Percentiles rank a stretch among this genome's conserved stretches.
phyloP scores from a whole-genome alignment of 2,113 vertebrate genomes.

The Catharus fuscescens region DNA sequence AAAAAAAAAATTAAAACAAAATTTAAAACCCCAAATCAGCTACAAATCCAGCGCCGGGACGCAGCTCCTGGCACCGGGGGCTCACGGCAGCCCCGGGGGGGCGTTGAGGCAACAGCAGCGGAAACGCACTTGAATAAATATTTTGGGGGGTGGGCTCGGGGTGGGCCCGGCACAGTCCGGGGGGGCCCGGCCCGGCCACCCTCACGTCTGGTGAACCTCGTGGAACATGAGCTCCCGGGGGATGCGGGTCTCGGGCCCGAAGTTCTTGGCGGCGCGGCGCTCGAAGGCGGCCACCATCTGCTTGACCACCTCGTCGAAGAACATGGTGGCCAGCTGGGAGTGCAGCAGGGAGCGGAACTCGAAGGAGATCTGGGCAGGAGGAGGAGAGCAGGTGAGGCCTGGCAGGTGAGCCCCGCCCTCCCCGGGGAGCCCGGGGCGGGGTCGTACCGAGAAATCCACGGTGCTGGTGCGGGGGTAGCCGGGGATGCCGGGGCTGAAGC shows the following conservation, averaged over 20 bases:
- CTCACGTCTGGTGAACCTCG: conserved; percentile 91
- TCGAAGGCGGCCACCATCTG: conserved; percentile 93
- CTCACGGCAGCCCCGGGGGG: not conserved
- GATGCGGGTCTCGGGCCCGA: conserved; percentile 90
- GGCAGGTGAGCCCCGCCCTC: not conserved
- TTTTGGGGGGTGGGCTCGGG: not conserved
- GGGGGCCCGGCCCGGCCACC: not conserved
- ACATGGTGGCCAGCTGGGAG: conserved; percentile 91
- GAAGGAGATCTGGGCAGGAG: conserved; percentile 86
- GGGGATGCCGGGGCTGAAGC: conserved; percentile 93
- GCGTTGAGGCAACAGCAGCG: not conserved
- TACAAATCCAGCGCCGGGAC: not conserved
- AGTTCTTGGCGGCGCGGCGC: conserved; percentile 83
- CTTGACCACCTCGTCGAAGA: conserved; percentile 96
- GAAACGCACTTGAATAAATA: conserved; percentile 70
- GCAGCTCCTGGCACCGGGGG: not conserved
- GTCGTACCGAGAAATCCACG: conserved; percentile 87
- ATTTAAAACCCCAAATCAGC: not conserved
- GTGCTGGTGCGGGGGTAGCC: conserved; percentile 94
- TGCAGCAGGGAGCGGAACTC: conserved; percentile 95
- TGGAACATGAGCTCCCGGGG: conserved; percentile 94
- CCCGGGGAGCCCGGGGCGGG: not conserved
- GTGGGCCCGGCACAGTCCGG: not conserved
- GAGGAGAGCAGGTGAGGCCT: not conserved
- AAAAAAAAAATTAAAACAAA: not conserved